Conservation (phyloP, 2,797 vertebrate species). For the Bradypodion ventrale region DNA sequence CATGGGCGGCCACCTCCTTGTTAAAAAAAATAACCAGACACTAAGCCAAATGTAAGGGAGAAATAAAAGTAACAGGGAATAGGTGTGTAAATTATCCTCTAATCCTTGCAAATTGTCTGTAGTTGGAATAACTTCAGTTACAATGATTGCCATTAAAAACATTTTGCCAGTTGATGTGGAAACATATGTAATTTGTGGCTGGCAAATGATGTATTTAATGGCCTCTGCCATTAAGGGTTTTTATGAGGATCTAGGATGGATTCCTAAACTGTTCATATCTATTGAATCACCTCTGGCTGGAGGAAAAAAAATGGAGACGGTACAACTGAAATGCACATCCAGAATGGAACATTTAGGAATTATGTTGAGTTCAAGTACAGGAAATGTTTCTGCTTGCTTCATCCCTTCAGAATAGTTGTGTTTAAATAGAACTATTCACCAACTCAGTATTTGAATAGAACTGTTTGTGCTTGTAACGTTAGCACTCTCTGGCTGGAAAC, state of each 20-base stretch:
- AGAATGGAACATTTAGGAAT: conserved; percentile 58
- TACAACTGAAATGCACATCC: conserved; percentile 51
- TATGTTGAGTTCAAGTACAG: conserved; percentile 59
- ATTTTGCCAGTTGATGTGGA: conserved; percentile 57
- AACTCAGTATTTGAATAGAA: conserved; percentile 72
- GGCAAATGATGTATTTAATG: conserved; percentile 62
- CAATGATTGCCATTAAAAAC: conserved; percentile 66
- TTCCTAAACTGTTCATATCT: conserved; percentile 61
- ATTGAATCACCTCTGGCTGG: conserved; percentile 54
- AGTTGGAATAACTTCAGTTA: conserved; percentile 67
- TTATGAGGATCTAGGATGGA: conserved; percentile 51
- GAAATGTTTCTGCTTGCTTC: conserved; percentile 53
- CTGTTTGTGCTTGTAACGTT: conserved; percentile 69
- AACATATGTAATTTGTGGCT: conserved; percentile 43
- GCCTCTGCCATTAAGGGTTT: conserved; percentile 49
- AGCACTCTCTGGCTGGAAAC: conserved; percentile 63
- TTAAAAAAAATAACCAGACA: conserved; percentile 71
- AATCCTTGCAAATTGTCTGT: conserved; percentile 67
- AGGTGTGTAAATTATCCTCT: conserved; percentile 63
- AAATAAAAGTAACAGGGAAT: conserved; percentile 56
- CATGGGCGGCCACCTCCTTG: conserved; percentile 81
- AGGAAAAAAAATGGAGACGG: conserved; percentile 42
- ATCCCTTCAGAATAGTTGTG: conserved; percentile 61
- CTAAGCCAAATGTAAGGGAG: conserved; percentile 70
- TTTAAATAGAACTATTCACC: conserved; percentile 67